Evolutionary conservation across 53 echinoderm and acorn worm species (phyloP).

Genomic region (Hippasteria phrygiana): DNA sequence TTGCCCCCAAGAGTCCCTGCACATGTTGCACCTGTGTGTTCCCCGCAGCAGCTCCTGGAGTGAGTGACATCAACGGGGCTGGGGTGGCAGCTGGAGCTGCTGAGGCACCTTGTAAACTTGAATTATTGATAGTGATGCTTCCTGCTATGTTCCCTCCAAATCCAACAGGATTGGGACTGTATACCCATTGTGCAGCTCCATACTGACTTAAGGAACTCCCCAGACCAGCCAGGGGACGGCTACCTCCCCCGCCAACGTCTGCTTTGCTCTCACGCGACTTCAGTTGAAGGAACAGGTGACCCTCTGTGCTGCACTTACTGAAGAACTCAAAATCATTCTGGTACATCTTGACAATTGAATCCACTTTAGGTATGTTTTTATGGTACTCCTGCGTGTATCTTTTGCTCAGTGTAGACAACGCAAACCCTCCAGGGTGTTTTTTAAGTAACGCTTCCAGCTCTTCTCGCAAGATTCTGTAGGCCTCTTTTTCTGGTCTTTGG

Average conservation of each 20-base stretch:
- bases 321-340: constrained; percentile 37
- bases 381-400: constrained; percentile 19
- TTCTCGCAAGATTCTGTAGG: neutral
- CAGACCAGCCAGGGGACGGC: neutral
- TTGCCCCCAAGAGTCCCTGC: neutral
- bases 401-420: neutral
- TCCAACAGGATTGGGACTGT: neutral
- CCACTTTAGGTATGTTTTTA: constrained; percentile 4
- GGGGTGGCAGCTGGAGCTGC: neutral
- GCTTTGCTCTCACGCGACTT: neutral
- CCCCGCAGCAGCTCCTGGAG: neutral
- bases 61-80: neutral
- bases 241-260: neutral
- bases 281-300: constrained; percentile 26
- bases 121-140: neutral
- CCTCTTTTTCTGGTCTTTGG: neutral
- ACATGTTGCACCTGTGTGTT: neutral
- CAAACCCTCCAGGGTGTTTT: constrained; percentile 1
- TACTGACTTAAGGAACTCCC: neutral
- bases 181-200: neutral
- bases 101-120: neutral
- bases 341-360: neutral
- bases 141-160: neutral
- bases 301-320: constrained; percentile 1
- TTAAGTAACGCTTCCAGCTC: constrained; percentile 16